Conservation (phyloP, 2,113 vertebrate species). For the Romanogobio albipinnatus region DNA sequence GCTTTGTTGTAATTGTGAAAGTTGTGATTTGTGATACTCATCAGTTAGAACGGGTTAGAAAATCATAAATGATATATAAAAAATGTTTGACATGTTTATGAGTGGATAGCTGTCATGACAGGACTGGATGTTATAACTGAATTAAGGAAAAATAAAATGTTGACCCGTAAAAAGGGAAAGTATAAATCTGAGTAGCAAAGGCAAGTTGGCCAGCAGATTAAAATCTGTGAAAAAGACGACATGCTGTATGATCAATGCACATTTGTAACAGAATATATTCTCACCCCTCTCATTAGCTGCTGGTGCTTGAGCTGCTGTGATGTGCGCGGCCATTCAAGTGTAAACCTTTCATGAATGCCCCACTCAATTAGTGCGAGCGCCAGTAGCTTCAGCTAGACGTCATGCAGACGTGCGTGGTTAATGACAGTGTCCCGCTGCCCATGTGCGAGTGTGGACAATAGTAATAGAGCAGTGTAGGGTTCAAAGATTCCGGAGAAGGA, state of each 20-base stretch:
- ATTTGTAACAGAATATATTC: constrained; percentile 10
- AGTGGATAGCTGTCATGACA: no score
- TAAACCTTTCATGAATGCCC: constrained; percentile 24
- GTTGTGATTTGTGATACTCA: no score
- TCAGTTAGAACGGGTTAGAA: no score
- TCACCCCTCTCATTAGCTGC: not conserved
- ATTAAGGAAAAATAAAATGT: not conserved
- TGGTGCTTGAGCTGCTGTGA: constrained; percentile 33
- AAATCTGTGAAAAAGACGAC: not conserved
- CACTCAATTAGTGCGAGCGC: constrained; percentile 48
- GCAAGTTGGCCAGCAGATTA: not conserved
- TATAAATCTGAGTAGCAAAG: not conserved
- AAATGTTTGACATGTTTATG: no score
- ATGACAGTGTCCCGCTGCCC: constrained; percentile 50
- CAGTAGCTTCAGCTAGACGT: constrained; percentile 33
- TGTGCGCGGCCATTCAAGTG: constrained; percentile 18
- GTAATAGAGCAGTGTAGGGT: not conserved
- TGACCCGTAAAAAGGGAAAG: not conserved
- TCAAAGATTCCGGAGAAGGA: not conserved
- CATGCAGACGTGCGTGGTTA: constrained; percentile 51
- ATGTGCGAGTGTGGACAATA: constrained; percentile 33
- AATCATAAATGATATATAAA: no score
- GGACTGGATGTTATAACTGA: no score
- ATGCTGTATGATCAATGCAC: not conserved
- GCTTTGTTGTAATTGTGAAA: no score